phyloP scores from a whole-genome alignment of 2,113 vertebrate species.

The Talpa occidentalis region DNA sequence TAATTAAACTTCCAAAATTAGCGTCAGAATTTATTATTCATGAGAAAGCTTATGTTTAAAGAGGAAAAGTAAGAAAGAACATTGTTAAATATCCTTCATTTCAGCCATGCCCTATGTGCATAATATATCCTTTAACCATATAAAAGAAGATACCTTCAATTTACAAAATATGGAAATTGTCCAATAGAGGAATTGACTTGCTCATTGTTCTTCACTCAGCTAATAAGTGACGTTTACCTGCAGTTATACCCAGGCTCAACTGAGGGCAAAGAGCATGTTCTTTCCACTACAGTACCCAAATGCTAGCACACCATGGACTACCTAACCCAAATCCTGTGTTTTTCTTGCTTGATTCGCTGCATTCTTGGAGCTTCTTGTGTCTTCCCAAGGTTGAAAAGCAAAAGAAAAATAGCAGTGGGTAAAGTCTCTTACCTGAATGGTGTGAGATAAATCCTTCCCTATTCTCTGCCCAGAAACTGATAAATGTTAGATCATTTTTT shows the following conservation, averaged over 20 bases:
- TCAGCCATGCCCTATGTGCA: background rate
- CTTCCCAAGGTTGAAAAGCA: background rate
- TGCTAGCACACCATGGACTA: background rate
- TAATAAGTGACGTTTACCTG: background rate
- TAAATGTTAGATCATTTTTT: background rate
- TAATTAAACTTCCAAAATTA: background rate
- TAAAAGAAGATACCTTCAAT: background rate
- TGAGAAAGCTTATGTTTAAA: background rate
- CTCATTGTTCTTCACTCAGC: background rate
- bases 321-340: background rate
- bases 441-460: background rate
- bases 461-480: background rate
- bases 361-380: background rate
- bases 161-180: background rate
- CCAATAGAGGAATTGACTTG: background rate
- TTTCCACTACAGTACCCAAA: background rate
- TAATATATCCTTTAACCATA: too few relatives aligned
- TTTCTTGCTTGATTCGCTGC: background rate
- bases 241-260: background rate
- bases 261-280: background rate
- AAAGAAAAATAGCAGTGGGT: background rate
- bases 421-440: background rate
- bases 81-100: background rate
- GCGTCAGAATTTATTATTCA: background rate
- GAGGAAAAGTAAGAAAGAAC: background rate